phyloP scores from a whole-genome alignment of 2,113 vertebrate species.

The Oceanodroma tethys region DNA sequence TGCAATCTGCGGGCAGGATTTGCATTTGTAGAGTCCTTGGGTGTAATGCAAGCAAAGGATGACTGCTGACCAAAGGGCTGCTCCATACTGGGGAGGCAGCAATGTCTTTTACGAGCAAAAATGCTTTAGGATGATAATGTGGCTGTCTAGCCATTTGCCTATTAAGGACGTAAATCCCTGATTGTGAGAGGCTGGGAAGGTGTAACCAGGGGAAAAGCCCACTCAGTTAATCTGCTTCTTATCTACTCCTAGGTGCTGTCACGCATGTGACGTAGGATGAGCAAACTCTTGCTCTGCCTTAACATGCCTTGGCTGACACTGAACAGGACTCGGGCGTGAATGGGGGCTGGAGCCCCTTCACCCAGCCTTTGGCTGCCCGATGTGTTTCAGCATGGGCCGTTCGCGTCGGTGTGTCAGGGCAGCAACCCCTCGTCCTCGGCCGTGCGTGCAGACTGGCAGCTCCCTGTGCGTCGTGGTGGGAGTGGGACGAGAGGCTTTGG shows the following conservation, averaged over 20 bases:
- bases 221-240: background rate
- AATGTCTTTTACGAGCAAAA: background rate
- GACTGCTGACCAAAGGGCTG: background rate
- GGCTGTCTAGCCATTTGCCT: background rate
- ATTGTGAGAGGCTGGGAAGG: background rate
- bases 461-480: accelerated
- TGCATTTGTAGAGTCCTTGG: background rate
- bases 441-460: accelerated
- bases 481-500: background rate
- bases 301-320: accelerated
- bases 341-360: background rate
- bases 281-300: background rate
- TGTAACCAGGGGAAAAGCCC: background rate
- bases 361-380: background rate
- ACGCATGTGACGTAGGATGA: accelerated
- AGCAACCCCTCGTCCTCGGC: accelerated
- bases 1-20: background rate
- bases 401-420: accelerated
- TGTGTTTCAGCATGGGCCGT: accelerated
- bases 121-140: background rate
- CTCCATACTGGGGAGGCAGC: background rate
- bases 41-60: background rate
- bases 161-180: background rate
- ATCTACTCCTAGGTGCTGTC: background rate
- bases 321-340: accelerated